These are phyloP conservation scores for Channallabes apus DNA, from an alignment of 2,797 vertebrate species.

Conservation along the genomic window DNA sequence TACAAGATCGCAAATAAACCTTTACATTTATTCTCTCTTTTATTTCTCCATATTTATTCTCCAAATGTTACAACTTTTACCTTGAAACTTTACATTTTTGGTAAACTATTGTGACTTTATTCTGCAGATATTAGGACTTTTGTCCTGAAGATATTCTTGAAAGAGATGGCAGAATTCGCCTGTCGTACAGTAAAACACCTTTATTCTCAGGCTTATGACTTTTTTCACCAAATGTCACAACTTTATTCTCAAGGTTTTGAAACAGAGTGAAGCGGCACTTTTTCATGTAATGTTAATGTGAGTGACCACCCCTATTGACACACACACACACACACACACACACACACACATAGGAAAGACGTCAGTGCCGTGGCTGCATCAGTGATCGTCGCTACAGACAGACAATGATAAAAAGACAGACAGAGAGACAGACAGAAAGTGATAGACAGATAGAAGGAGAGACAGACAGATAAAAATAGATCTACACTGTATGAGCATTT, in stretches of 20 bases:
- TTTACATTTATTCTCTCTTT: background rate
- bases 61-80: no score
- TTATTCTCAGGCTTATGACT: no score
- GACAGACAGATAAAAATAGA: background rate
- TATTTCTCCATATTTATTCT: no score
- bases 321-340: background rate
- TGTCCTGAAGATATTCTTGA: no score
- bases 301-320: background rate
- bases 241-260: background rate
- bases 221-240: no score
- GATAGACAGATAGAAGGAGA: background rate
- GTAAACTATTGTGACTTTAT: no score
- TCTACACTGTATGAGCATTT: background rate
- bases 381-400: background rate
- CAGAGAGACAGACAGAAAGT: background rate
- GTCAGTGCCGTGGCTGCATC: constrained; percentile 27
- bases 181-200: no score
- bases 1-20: no score
- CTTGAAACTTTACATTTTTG: no score
- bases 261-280: background rate
- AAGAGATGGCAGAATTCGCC: no score
- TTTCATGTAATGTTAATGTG: background rate
- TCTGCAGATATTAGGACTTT: no score
- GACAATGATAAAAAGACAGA: background rate
- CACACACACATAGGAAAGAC: background rate